Base-by-base conservation (phyloP, 2,797 vertebrate genomes). In the Alcedo quadribrachys region DNA sequence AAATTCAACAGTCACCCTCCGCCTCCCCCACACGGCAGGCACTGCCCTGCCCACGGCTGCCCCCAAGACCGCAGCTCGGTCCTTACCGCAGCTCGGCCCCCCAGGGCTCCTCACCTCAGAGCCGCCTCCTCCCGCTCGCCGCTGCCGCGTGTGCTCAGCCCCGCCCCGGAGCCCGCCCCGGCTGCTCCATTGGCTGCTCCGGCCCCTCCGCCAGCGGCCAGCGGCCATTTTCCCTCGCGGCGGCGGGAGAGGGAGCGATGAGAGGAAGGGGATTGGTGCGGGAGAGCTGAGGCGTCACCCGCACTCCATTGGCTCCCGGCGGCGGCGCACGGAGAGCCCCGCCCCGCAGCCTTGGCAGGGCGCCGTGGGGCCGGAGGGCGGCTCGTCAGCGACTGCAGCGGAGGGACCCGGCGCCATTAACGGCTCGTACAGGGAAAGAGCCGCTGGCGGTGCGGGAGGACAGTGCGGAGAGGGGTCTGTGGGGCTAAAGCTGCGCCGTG, bases 391-490 rank as follows among this genome's bases (percentile, higher is more conserved):
- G 37, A 13, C 37, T 37, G 37, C 37, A 13, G 13, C 17, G 28
- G 40, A 4, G 42, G 35, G 8, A 3, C 1, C 1, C 2, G 83
- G 3, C 24, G 77, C 48, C 77, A 22, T 42, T 40, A 24, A 2
- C 3, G 27, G 30, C 2, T 8, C 9, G 20, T 9, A 7, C 4
- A 3, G 50, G 42, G 54, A 6, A 5, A 15, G 15, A 4, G 5
- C 1, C 1, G 19, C 7, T 0, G 30, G 17, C 11, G 17, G 15
- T 6, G 53, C 18, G 17, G 2, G 21, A 3, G 2, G 6, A 4
- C 6, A 2, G 21, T 12, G 53, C 30, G 25, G 33, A 15, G 60
- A 7, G 43, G 3, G 32, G 17, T 6, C 15, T 8, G 10, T 6
- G 28, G 28, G 55, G 30, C 27, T 68, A 15, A 19, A 7, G 19